Base-by-base conservation (phyloP, 2,888 invertebrate species). In the Cyaniris semiargus region DNA sequence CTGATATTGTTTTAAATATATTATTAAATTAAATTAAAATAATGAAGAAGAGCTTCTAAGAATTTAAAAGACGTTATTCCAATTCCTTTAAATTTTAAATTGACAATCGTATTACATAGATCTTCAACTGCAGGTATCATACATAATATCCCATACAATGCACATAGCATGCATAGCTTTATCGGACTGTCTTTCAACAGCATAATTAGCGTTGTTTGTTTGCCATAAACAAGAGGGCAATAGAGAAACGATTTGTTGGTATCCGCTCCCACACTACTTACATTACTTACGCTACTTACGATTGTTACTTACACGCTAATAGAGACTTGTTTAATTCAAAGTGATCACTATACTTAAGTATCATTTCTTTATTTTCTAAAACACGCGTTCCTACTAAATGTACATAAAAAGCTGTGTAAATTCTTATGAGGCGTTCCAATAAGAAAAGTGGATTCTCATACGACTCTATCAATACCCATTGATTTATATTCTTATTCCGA, bases 331-430 rank as follows among this genome's bases (percentile, higher is more conserved):
- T 75, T 75, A 53, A 75, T 48, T 86, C 85, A 83, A 84, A 82
- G 84, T 83, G 87, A 86, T 89, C 27, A 66, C 66, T 31, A 27
- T 66, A 66, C 3, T 66, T 66, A 66, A 6, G 66, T 66, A 31
- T 23, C 60, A 60, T 66, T 66, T 66, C 31, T 66, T 66, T 66
- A 31, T 66, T 66, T 66, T 66, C 15, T 66, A 66, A 66, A 5
- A 27, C 23, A 31, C 66, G 66, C 31, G 31, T 31, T 66, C 15
- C 27, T 27, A 66, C 15, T 66, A 66, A 23, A 58, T 7, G 10
- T 31, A 6, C 66, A 60, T 13, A 15, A 66, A 31, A 27, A 66
- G 27, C 66, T 66, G 1, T 66, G 27, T 66, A 31, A 66, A 66
- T 66, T 27, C 27, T 31, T 66, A 27, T 23, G 23, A 27, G 58